These are phyloP conservation scores for Spatulosminthurus flaviceps DNA, from an alignment of 2,888 invertebrate genomes.

Conservation along the genomic window DNA sequence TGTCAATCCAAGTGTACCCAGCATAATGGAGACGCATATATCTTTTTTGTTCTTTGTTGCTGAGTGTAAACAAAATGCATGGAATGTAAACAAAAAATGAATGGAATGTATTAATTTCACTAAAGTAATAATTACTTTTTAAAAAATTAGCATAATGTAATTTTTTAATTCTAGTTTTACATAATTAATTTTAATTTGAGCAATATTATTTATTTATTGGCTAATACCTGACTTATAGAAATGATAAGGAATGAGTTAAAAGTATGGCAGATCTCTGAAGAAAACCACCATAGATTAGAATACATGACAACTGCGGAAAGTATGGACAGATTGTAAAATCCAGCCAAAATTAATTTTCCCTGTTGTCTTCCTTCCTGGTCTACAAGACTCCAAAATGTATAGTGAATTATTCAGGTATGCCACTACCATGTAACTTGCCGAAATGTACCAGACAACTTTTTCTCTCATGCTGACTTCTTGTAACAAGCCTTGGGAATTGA, in stretches of 20 bases:
- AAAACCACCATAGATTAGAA: neutral
- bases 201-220: neutral
- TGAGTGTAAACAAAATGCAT: neutral
- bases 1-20: neutral
- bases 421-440: neutral
- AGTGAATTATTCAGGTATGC: neutral
- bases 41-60: neutral
- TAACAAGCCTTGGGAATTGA: neutral
- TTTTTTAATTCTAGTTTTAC: no score
- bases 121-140: no score
- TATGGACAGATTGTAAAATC: slow-evolving; percentile 5
- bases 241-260: neutral
- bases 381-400: neutral
- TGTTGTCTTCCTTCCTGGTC: neutral
- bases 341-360: neutral
- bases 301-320: neutral
- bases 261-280: neutral
- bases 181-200: no score
- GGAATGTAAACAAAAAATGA: no score
- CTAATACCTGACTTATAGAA: no score
- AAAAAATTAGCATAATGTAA: neutral
- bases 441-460: neutral
- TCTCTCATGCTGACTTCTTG: neutral
- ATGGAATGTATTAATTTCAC: no score
- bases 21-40: neutral